A percentile compares a stretch with the other conserved stretches of the same genome.
These are phyloP conservation scores for Caradrina clavipalpis DNA, from an alignment of 2,888 invertebrate species.

Conservation along the genomic window DNA sequence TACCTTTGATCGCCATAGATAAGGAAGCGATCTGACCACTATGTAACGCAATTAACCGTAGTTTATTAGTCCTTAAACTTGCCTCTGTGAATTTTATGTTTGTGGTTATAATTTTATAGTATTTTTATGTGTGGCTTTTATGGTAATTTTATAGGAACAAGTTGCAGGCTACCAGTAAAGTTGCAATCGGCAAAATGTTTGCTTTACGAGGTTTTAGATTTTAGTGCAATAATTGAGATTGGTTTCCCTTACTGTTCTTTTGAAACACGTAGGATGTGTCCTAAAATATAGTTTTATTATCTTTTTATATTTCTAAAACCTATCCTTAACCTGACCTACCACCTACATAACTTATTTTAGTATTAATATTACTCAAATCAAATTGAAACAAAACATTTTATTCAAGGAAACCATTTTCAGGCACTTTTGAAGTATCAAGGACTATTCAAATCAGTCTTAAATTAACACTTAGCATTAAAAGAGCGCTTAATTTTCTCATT, in stretches of 20 bases:
- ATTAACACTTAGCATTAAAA: not conserved
- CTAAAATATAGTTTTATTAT: no score
- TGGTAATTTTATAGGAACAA: conserved; percentile 20
- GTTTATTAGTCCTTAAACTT: conserved; percentile 65
- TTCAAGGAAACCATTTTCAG: no score
- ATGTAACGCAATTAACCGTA: conserved; percentile 55
- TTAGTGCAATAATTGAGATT: not conserved
- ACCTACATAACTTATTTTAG: no score
- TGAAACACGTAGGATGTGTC: no score
- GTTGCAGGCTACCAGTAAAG: conserved; percentile 23
- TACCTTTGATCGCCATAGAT: conserved; percentile 63
- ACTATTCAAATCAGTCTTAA: not conserved
- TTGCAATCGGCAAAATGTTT: not conserved
- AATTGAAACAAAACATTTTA: no score
- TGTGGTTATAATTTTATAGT: conserved; percentile 44
- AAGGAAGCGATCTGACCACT: conserved; percentile 61
- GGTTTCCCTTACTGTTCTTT: no score
- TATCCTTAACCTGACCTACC: no score
- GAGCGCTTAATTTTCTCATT: conserved; percentile 6
- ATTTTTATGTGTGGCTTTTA: conserved; percentile 46
- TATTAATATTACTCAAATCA: no score
- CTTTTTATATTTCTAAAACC: no score
- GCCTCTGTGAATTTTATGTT: conserved; percentile 47
- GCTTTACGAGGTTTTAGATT: not conserved
- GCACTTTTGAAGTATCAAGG: no score